Conservation (phyloP, 1,140 invertebrate genomes). For the Cylas formicarius region DNA sequence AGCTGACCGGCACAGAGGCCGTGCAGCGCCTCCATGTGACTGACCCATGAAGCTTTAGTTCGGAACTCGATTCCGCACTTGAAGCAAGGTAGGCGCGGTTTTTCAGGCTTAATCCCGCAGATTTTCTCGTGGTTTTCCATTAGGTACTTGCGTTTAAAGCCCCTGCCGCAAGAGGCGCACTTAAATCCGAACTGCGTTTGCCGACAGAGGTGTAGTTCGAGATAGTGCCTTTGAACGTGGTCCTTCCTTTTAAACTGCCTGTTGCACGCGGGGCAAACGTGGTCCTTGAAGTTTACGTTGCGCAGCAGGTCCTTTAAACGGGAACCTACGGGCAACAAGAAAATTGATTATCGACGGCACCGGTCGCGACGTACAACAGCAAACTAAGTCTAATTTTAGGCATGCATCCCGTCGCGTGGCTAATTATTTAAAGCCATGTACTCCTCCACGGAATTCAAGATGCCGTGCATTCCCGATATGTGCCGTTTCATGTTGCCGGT, state of each 20-base stretch:
- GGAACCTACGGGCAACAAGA: no score
- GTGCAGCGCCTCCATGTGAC: conserved; percentile 24
- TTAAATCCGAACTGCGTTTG: conserved; percentile 13
- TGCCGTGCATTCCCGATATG: conserved; percentile 10
- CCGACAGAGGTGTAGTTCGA: conserved; percentile 25
- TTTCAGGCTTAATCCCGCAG: conserved; percentile 20
- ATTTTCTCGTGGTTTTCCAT: conserved; percentile 28
- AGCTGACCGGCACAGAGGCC: no score
- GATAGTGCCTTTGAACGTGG: conserved; percentile 41
- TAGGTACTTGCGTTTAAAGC: conserved; percentile 30
- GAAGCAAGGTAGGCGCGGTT: no score
- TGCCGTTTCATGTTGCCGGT: conserved; percentile 21
- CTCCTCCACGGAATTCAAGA: background rate
- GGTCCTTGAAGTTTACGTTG: conserved; percentile 21
- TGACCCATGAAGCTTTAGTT: conserved; percentile 18
- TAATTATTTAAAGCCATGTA: no score
- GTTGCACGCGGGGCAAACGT: conserved; percentile 40
- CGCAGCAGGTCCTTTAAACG: no score
- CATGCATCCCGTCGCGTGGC: no score
- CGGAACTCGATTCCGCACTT: conserved; percentile 12
- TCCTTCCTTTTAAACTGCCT: conserved; percentile 44
- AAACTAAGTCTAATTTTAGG: no score
- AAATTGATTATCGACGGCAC: no score
- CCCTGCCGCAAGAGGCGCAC: conserved; percentile 22
- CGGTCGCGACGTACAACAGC: no score